Evolutionary conservation across 2,888 invertebrate species (phyloP).

Genomic region (Netelia melanura): DNA sequence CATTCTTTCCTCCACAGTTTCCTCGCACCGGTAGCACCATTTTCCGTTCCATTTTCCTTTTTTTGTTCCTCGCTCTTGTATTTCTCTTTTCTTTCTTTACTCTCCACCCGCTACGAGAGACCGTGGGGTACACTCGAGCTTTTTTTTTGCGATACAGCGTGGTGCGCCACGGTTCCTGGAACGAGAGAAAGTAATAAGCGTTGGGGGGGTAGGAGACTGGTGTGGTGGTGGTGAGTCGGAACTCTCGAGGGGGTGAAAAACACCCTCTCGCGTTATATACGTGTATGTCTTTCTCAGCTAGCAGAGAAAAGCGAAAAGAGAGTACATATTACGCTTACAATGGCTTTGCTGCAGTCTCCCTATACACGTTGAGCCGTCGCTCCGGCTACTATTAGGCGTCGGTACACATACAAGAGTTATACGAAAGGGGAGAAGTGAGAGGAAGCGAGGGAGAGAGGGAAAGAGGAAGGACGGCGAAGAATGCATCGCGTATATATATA

Average conservation of each 20-base stretch:
- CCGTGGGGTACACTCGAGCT: constrained; percentile 41
- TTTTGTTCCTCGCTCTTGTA: background rate
- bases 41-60: constrained; percentile 47
- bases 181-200: constrained; percentile 65
- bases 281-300: constrained; percentile 41
- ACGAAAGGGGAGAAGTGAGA: constrained; percentile 43
- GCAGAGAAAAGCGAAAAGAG: constrained; percentile 30
- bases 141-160: constrained; percentile 50
- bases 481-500: background rate
- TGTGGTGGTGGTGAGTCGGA: constrained; percentile 34
- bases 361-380: background rate
- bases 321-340: constrained; percentile 40
- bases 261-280: constrained; percentile 14
- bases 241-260: constrained; percentile 31
- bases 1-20: constrained; percentile 24
- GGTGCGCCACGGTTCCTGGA: constrained; percentile 49
- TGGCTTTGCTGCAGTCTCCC: constrained; percentile 1
- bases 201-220: constrained; percentile 29
- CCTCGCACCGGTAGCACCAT: constrained; percentile 41
- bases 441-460: constrained; percentile 15
- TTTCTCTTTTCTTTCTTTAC: background rate
- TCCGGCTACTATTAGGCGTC: constrained; percentile 26
- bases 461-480: no score
- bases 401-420: constrained; percentile 46
- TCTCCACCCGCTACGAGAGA: constrained; percentile 1